Evolutionary conservation across 1,140 invertebrate species (phyloP).

Genomic region (Periplaneta americana): DNA sequence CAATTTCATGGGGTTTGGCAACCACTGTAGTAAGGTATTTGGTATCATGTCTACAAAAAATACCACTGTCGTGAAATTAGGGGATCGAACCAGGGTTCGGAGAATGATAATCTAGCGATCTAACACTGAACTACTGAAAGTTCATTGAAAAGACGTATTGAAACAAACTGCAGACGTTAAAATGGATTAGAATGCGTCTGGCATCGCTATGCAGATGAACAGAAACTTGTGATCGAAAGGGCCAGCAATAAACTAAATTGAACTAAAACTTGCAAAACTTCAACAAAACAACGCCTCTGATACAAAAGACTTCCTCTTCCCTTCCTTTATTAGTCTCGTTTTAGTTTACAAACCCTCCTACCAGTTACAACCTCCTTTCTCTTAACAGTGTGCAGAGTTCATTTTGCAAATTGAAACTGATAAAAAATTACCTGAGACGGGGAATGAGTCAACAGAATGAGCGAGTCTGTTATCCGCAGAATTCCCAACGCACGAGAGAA

Average conservation of each 20-base stretch:
- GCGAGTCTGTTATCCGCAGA: not conserved
- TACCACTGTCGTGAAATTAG: too few relatives aligned
- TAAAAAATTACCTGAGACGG: not conserved
- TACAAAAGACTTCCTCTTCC: not conserved
- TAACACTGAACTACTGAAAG: too few relatives aligned
- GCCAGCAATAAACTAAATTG: not conserved
- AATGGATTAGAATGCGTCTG: not conserved
- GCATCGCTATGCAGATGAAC: not conserved
- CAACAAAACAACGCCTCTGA: not conserved
- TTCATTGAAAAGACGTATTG: too few relatives aligned
- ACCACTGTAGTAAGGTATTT: too few relatives aligned
- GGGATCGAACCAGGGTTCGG: too few relatives aligned
- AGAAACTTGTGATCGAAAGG: not conserved
- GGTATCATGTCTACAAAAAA: too few relatives aligned
- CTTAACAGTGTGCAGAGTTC: not conserved
- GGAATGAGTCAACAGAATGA: not conserved
- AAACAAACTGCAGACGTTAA: not conserved
- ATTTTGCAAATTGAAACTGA: not conserved
- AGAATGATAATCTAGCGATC: too few relatives aligned
- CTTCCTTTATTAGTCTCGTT: not conserved
- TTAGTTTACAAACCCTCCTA: not conserved
- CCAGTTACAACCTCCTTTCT: too few relatives aligned
- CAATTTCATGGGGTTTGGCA: too few relatives aligned
- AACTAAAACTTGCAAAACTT: not conserved
- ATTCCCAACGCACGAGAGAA: not conserved